Percentiles rank a stretch among this genome's conserved stretches.
Conservation (phyloP, 2,797 vertebrate genomes). For the Mastacembelus armatus region DNA sequence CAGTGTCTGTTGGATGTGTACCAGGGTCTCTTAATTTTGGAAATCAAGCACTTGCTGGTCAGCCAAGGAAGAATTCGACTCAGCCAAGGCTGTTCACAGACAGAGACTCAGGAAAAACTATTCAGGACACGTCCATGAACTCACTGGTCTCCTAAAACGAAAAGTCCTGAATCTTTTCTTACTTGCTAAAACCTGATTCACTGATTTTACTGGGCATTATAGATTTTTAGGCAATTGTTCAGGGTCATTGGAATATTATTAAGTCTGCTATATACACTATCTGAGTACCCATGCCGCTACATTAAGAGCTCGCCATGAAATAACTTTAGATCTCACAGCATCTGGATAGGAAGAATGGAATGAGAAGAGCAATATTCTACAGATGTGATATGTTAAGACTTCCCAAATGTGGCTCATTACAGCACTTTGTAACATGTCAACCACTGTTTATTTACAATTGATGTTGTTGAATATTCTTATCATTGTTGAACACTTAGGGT, state of each 20-base stretch:
- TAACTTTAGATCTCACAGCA: slow-evolving; percentile 8
- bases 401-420: slow-evolving; percentile 34
- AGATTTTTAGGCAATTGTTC: background rate
- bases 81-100: slow-evolving; percentile 17
- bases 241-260: slow-evolving; percentile 1
- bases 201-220: background rate
- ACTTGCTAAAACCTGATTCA: background rate
- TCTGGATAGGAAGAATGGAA: slow-evolving; percentile 11
- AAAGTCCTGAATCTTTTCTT: too few relatives aligned
- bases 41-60: slow-evolving; percentile 32
- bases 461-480: background rate
- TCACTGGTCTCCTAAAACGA: slow-evolving; percentile 6
- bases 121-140: slow-evolving; percentile 33
- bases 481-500: background rate
- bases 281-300: slow-evolving; percentile 26
- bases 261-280: background rate
- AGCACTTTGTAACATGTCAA: slow-evolving; percentile 38
- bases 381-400: slow-evolving; percentile 16
- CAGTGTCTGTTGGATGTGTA: slow-evolving; percentile 26
- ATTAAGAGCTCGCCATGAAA: slow-evolving; percentile 16
- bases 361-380: slow-evolving; percentile 45
- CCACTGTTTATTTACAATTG: slow-evolving; percentile 19
- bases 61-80: slow-evolving; percentile 35
- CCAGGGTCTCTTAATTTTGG: slow-evolving; percentile 33
- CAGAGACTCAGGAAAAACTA: slow-evolving; percentile 64